phyloP scores from a whole-genome alignment of 2,113 vertebrate species.

The Clinocottus analis region DNA sequence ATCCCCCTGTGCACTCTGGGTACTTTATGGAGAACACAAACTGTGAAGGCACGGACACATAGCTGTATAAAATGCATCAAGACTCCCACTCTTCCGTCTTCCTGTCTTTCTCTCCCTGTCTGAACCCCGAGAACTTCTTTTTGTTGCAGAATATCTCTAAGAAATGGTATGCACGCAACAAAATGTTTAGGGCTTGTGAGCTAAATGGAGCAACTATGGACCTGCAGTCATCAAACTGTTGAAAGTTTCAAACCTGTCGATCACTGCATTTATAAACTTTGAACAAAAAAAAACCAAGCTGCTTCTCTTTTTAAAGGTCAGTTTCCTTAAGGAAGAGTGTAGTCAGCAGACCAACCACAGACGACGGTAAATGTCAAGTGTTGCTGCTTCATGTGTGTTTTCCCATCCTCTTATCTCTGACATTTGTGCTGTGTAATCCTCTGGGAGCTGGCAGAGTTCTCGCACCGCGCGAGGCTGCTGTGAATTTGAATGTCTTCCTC shows the following conservation, averaged over 20 bases:
- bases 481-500: slow-evolving; percentile 41
- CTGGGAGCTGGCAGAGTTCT: slow-evolving; percentile 42
- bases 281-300: not conserved
- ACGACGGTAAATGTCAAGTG: slow-evolving; percentile 75
- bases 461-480: slow-evolving; percentile 26
- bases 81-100: not conserved
- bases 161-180: not conserved
- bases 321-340: slow-evolving; percentile 50
- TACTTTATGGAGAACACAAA: not conserved
- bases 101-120: not conserved
- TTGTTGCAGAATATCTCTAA: not conserved
- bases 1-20: not conserved
- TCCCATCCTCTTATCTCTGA: slow-evolving; percentile 63
- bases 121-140: not conserved
- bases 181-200: not conserved
- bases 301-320: slow-evolving; percentile 67
- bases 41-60: not conserved
- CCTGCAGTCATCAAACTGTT: not conserved
- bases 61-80: not conserved
- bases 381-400: slow-evolving; percentile 69
- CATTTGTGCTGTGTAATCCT: slow-evolving; percentile 73
- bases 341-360: slow-evolving; percentile 60
- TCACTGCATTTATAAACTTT: slow-evolving; percentile 33
- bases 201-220: not conserved
- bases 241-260: slow-evolving; percentile 35